Evolutionary conservation across 2,888 invertebrate genomes (phyloP).

Genomic region (Sphaerophoria rueppellii): DNA sequence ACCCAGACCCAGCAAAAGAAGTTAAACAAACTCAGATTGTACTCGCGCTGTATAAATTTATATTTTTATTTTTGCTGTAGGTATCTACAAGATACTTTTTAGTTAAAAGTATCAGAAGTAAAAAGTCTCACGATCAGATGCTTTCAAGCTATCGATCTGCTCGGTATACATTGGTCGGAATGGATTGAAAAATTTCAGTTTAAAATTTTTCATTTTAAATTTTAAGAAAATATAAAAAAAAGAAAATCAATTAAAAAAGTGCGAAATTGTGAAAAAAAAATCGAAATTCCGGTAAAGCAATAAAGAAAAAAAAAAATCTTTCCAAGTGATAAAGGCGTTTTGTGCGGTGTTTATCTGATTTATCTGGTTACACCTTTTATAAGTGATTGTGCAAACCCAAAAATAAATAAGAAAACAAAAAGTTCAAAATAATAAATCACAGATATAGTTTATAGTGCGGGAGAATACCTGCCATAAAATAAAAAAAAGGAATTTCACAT

Average conservation of each 20-base stretch:
- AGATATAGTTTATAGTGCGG: constrained; percentile 12
- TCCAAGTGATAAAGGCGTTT: constrained; percentile 27
- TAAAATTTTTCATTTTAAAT: background rate
- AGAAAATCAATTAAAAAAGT: background rate
- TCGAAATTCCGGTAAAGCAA: background rate
- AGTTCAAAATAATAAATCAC: constrained; percentile 20
- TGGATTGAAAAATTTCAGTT: background rate
- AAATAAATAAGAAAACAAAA: background rate
- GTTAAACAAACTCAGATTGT: constrained; percentile 43
- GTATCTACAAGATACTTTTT: constrained; percentile 33
- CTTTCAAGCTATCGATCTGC: constrained; percentile 64
- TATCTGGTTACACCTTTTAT: constrained; percentile 4
- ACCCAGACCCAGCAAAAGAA: constrained; percentile 35
- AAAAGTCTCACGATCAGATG: constrained; percentile 61
- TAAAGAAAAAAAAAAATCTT: background rate
- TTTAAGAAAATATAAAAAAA: background rate
- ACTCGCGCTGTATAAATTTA: constrained; percentile 8
- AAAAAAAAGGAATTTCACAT: background rate
- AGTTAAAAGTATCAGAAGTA: constrained; percentile 43
- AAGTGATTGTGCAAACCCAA: constrained; percentile 1
- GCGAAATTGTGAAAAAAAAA: background rate
- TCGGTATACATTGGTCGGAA: constrained; percentile 44
- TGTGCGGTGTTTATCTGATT: constrained; percentile 4
- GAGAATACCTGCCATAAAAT: background rate
- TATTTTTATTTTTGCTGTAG: background rate